phyloP scores from a whole-genome alignment of 2,888 invertebrate species.

The Torymus auratus region DNA sequence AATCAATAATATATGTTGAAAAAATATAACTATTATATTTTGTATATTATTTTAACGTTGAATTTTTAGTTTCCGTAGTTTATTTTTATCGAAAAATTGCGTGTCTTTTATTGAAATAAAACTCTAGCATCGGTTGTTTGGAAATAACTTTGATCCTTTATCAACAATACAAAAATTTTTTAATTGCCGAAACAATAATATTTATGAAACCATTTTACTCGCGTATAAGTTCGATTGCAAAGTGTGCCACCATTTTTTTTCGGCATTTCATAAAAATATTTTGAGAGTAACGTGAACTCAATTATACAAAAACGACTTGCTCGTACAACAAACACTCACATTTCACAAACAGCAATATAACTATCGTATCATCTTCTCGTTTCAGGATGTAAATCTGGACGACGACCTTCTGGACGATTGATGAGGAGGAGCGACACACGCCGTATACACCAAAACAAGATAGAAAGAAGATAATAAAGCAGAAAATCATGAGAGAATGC shows the following conservation, averaged over 20 bases:
- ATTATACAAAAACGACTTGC: constrained; percentile 23
- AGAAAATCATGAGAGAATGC: no score
- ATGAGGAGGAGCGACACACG: constrained; percentile 26
- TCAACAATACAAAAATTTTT: no score
- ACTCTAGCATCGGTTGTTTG: no score
- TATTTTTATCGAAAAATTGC: no score
- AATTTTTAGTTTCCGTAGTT: no score
- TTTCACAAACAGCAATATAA: constrained; percentile 22
- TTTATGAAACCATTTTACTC: no score
- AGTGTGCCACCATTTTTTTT: constrained; percentile 25
- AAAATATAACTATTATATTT: no score
- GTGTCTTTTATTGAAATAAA: no score
- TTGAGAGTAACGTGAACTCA: constrained; percentile 19
- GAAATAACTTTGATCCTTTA: no score
- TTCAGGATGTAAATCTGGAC: constrained; percentile 85
- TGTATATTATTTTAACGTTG: no score
- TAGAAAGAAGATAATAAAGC: background rate
- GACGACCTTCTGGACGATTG: constrained; percentile 84
- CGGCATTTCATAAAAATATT: constrained; percentile 33
- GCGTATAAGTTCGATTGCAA: background rate
- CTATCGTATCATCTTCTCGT: constrained; percentile 60
- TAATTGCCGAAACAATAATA: no score
- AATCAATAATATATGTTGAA: no score
- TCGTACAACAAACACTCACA: background rate
- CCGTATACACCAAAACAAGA: constrained; percentile 35